A percentile compares a stretch with the other conserved stretches of the same genome.
Conservation (phyloP, 64 coral and sea anemone genomes). For the Montipora foliosa region DNA sequence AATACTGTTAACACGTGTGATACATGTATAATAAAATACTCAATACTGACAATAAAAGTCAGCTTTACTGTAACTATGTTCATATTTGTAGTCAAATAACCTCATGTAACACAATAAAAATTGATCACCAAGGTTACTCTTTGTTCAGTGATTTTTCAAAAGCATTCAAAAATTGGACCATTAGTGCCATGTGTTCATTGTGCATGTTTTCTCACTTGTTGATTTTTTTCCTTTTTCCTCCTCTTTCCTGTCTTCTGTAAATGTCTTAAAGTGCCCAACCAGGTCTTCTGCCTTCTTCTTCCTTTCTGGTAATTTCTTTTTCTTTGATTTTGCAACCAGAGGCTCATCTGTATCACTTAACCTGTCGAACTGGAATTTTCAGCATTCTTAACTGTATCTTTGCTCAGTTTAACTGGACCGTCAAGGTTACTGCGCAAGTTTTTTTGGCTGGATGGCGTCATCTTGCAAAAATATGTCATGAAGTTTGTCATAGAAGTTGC, state of each 20-base stretch:
- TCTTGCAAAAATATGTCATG: not conserved
- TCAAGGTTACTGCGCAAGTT: not conserved
- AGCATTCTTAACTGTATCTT: not conserved
- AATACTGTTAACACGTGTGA: too few relatives aligned
- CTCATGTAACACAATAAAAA: constrained; percentile 13
- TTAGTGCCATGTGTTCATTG: constrained; percentile 26
- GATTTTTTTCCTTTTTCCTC: constrained; percentile 8
- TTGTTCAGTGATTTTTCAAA: constrained; percentile 29
- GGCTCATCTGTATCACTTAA: constrained; percentile 13
- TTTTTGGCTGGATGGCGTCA: not conserved
- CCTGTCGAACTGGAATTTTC: constrained; percentile 1
- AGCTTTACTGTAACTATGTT: constrained; percentile 4
- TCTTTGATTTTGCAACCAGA: constrained; percentile 10
- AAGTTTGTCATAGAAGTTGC: constrained; percentile 6
- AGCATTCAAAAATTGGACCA: constrained; percentile 21
- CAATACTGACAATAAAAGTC: constrained; percentile 10
- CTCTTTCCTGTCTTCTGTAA: constrained; percentile 32
- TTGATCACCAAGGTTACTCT: constrained; percentile 20
- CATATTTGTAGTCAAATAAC: constrained; percentile 9
- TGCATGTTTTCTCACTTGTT: constrained; percentile 20
- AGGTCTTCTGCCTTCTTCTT: constrained; percentile 16
- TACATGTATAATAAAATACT: constrained; percentile 13
- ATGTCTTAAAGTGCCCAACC: constrained; percentile 10
- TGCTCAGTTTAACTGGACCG: not conserved
- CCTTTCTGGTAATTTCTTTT: constrained; percentile 12